These are phyloP conservation scores for Drosophila sucinea DNA, from an alignment of 1,140 invertebrate species.

Conservation along the genomic window DNA sequence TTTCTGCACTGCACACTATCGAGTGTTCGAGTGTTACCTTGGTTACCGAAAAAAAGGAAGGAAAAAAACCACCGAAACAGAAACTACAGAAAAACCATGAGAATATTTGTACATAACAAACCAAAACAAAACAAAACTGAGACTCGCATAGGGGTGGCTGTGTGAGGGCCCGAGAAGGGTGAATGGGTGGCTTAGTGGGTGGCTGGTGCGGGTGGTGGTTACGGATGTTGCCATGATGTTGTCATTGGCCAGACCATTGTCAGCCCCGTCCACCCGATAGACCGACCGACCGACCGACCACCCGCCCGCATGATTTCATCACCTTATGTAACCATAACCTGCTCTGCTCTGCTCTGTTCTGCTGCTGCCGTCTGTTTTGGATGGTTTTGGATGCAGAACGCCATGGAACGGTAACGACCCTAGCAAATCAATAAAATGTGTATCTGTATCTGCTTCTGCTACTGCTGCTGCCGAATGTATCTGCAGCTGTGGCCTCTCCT, in stretches of 20 bases:
- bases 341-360: background rate
- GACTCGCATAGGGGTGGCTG: conserved; percentile 58
- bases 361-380: conserved; percentile 6
- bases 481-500: conserved; percentile 62
- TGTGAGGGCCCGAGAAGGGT: conserved; percentile 9
- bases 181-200: background rate
- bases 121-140: conserved; percentile 23
- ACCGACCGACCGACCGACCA: background rate
- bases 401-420: conserved; percentile 23
- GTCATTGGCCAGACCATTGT: conserved; percentile 54
- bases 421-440: conserved; percentile 55
- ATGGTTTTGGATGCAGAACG: conserved; percentile 54
- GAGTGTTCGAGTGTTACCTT: conserved; percentile 52
- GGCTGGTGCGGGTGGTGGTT: conserved; percentile 16
- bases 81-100: conserved; percentile 38
- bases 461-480: conserved; percentile 54
- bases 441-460: conserved; percentile 22
- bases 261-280: background rate
- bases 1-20: conserved; percentile 41
- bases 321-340: conserved; percentile 45
- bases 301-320: conserved; percentile 75
- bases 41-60: conserved; percentile 56
- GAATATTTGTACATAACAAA: conserved; percentile 80
- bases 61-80: background rate
- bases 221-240: conserved; percentile 52